Conservation (phyloP, 2,113 vertebrate genomes). For the Tragelaphus imberbis region DNA sequence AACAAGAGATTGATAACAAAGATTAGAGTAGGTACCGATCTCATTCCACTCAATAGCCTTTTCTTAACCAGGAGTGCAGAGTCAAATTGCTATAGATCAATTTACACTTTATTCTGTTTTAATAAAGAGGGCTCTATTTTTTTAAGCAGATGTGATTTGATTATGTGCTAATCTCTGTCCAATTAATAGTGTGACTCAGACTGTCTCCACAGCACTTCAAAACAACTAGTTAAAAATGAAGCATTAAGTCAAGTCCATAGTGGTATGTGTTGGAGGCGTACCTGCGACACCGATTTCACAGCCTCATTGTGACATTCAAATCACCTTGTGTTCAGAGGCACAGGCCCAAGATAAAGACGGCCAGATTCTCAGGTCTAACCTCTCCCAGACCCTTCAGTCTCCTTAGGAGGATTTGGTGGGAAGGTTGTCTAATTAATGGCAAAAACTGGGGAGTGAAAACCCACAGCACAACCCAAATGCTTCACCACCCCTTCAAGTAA, state of each 20-base stretch:
- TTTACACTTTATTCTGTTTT: conserved; percentile 57
- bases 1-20: conserved; percentile 27
- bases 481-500: conserved; percentile 39
- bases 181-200: conserved; percentile 64
- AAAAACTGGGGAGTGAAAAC: conserved; percentile 36
- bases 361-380: neutral
- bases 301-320: conserved; percentile 17
- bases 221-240: conserved; percentile 26
- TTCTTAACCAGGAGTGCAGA: neutral
- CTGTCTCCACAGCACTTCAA: conserved; percentile 13
- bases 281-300: neutral
- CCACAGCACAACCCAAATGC: conserved; percentile 3
- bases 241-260: neutral
- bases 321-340: neutral
- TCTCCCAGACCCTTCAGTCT: neutral
- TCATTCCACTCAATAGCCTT: neutral
- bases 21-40: conserved; percentile 3
- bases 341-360: neutral
- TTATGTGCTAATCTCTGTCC: conserved; percentile 64
- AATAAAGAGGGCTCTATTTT: conserved; percentile 40
- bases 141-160: conserved; percentile 57
- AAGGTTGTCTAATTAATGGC: conserved; percentile 55
- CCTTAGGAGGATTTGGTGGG: neutral
- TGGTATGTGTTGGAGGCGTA: neutral
- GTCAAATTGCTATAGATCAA: conserved; percentile 40